Evolutionary conservation across 2,888 invertebrate species (phyloP).

Genomic region (Sarcophaga carnaria): DNA sequence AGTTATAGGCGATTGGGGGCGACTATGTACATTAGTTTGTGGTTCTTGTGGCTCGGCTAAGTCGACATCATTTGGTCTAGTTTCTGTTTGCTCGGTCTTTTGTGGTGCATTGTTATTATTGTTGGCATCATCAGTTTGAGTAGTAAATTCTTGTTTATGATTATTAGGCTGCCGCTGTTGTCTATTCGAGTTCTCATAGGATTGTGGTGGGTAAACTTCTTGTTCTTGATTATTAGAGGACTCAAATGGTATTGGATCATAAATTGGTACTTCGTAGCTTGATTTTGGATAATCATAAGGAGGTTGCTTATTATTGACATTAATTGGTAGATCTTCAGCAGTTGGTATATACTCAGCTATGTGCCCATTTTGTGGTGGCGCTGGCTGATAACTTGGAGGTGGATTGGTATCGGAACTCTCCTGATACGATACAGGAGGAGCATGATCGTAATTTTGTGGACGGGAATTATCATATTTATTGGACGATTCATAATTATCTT

Average conservation of each 20-base stretch:
- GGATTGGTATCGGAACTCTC: slow-evolving; percentile 60
- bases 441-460: slow-evolving; percentile 28
- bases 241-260: slow-evolving; percentile 79
- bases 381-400: slow-evolving; percentile 56
- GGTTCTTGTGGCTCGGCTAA: slow-evolving; percentile 61
- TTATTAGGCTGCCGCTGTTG: neutral
- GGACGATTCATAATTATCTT: neutral
- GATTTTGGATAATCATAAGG: slow-evolving; percentile 79
- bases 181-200: slow-evolving; percentile 40
- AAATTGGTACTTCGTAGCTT: slow-evolving; percentile 81
- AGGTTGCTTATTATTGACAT: slow-evolving; percentile 77
- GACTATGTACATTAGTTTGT: slow-evolving; percentile 2
- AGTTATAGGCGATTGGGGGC: slow-evolving; percentile 64
- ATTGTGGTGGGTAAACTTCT: slow-evolving; percentile 78
- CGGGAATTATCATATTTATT: slow-evolving; percentile 21
- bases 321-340: slow-evolving; percentile 78
- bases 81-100: slow-evolving; percentile 37
- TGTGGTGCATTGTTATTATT: slow-evolving; percentile 29
- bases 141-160: neutral
- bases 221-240: slow-evolving; percentile 75
- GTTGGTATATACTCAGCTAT: slow-evolving; percentile 74
- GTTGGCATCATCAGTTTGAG: neutral
- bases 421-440: slow-evolving; percentile 11
- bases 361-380: slow-evolving; percentile 51
- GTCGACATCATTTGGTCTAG: slow-evolving; percentile 69